Evolutionary conservation across 1,140 invertebrate species (phyloP).

Genomic region (Apis laboriosa): DNA sequence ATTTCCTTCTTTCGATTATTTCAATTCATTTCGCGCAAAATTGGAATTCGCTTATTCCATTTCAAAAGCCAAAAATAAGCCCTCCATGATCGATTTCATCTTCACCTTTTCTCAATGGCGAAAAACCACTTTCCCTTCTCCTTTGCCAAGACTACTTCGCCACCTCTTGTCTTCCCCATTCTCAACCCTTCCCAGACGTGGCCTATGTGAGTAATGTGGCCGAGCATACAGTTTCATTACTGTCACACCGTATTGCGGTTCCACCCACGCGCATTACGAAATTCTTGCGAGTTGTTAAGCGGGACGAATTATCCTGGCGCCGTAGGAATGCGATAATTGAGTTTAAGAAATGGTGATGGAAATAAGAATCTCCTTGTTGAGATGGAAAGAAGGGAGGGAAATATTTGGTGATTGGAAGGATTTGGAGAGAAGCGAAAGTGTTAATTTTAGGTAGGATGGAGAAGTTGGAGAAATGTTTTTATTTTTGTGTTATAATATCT

Average conservation of each 20-base stretch:
- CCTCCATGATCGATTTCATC: too few relatives aligned
- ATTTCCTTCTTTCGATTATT: too few relatives aligned
- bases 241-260: conserved; percentile 24
- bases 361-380: not conserved
- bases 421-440: too few relatives aligned
- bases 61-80: too few relatives aligned
- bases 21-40: too few relatives aligned
- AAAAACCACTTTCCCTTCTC: too few relatives aligned
- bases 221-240: conserved; percentile 65
- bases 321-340: not conserved
- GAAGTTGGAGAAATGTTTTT: too few relatives aligned
- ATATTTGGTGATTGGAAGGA: not conserved
- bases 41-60: too few relatives aligned
- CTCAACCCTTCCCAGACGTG: not conserved
- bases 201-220: conserved; percentile 9
- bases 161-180: not conserved
- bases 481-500: too few relatives aligned
- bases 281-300: conserved; percentile 48
- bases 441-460: too few relatives aligned
- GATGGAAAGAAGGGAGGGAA: not conserved
- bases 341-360: not conserved
- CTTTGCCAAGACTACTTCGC: too few relatives aligned
- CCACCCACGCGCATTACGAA: conserved; percentile 56
- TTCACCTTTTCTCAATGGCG: too few relatives aligned
- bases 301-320: not conserved